Evolutionary conservation across 2,113 vertebrate species (phyloP), one percentile per base, ranked within the genome.

Genomic region (Austrofundulus limnaeus): DNA sequence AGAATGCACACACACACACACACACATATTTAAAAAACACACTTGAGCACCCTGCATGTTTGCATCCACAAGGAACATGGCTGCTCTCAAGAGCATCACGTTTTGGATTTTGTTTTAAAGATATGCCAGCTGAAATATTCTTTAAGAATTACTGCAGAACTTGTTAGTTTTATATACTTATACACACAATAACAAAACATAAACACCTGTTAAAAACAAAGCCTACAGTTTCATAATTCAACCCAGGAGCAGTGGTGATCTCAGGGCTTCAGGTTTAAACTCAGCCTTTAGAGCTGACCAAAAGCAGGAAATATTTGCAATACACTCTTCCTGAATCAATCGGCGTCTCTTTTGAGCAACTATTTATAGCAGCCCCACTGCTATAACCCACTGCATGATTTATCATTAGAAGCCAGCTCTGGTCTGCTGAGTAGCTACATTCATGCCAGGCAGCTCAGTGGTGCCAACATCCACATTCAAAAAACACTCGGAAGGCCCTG

Each of bases 371-470:
- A 37, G 37, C 65, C 48, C 63, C 25, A 34, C 73, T 76, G 75
- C 82, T 82, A 79, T 84, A 82, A 81, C 73, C 78, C 77, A 66
- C 80, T 80, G 84, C 82, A 87, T 84, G 81, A 86, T 88, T 90
- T 85, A 88, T 84, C 84, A 84, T 83, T 80, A 86, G 77, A 73
- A 78, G 48, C 77, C 73, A 84, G 82, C 81, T 59, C 79, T 79
- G 77, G 77, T 84, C 76, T 89, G 85, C 87, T 85, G 80, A 86
- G 85, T 81, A 75, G 85, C 78, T 81, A 19, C 80, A 84, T 85
- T 81, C 84, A 85, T 81, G 85, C 77, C 81, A 87, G 77, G 80
- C 77, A 2, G 61, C 38, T 1, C 58, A 9, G 42, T n/a, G 25
- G 70, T 81, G 88, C 86, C 85, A 86, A 77, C 84, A 78, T 76